Evolutionary conservation across 2,888 invertebrate genomes (phyloP).

Genomic region (Anaspis maculata): DNA sequence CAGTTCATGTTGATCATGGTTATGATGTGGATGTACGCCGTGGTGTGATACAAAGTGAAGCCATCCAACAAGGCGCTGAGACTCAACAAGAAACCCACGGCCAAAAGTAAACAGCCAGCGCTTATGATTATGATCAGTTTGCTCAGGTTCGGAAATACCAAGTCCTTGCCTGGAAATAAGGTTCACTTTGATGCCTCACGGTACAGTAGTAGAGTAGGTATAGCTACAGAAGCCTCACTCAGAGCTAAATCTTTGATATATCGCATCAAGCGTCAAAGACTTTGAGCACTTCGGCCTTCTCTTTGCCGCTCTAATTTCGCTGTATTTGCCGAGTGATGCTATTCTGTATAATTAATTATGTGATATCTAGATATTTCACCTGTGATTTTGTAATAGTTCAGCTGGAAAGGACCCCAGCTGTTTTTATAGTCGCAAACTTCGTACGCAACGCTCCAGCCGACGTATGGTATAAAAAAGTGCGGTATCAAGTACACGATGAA

Average conservation of each 20-base stretch:
- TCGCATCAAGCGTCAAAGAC: no score
- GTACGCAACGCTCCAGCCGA: constrained; percentile 61
- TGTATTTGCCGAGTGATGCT: no score
- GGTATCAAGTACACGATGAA: constrained; percentile 59
- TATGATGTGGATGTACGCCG: constrained; percentile 57
- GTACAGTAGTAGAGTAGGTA: no score
- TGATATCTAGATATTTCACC: no score
- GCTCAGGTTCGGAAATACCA: constrained; percentile 54
- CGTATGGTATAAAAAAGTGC: constrained; percentile 63
- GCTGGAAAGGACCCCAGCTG: constrained; percentile 60
- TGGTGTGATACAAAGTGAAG: constrained; percentile 55
- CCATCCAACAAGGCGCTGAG: constrained; percentile 55
- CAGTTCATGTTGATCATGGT: constrained; percentile 68
- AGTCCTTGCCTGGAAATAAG: constrained; percentile 50
- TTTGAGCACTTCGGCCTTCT: no score
- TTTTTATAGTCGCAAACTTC: constrained; percentile 63
- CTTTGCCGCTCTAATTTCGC: neutral
- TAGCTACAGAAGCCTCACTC: no score
- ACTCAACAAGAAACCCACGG: constrained; percentile 52
- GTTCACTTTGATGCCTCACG: no score
- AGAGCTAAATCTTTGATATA: no score
- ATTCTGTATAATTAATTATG: no score
- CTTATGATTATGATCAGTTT: constrained; percentile 54
- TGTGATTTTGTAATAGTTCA: constrained; percentile 42
- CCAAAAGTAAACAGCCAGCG: constrained; percentile 52